These are phyloP conservation scores for Lates japonicus DNA, from an alignment of 2,797 vertebrate genomes.

Conservation along the genomic window DNA sequence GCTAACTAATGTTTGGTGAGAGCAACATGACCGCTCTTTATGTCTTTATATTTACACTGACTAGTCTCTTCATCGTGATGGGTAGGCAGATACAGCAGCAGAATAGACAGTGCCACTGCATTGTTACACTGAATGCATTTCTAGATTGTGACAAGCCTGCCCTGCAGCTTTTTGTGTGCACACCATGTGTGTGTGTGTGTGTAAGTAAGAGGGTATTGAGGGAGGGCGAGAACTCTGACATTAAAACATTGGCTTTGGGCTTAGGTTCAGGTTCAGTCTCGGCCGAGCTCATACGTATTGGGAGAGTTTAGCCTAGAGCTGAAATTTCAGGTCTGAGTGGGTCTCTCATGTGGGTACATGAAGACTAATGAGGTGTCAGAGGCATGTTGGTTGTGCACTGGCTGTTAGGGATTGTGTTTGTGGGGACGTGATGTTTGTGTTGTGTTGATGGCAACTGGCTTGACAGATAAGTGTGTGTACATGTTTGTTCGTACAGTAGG, in stretches of 20 bases:
- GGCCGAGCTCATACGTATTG: not conserved
- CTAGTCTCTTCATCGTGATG: constrained; percentile 13
- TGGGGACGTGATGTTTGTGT: constrained; percentile 3
- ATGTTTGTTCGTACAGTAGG: not conserved
- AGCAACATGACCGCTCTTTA: constrained; percentile 9
- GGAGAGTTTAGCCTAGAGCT: not conserved
- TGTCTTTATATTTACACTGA: constrained; percentile 31
- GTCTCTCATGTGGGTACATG: constrained; percentile 35
- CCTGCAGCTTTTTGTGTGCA: not conserved
- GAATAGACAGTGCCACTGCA: constrained; percentile 4
- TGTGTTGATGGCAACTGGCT: constrained; percentile 20
- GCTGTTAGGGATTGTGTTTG: constrained; percentile 15
- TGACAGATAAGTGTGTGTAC: constrained; percentile 22
- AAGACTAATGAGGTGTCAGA: constrained; percentile 70
- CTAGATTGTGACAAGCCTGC: constrained; percentile 13
- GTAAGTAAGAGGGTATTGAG: not conserved
- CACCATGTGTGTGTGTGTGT: not conserved
- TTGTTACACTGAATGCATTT: constrained; percentile 23
- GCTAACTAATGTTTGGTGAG: constrained; percentile 2
- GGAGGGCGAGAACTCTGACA: not conserved
- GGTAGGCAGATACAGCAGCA: not conserved
- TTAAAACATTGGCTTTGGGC: constrained; percentile 5
- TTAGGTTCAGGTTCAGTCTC: constrained; percentile 11
- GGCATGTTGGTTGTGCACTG: constrained; percentile 31
- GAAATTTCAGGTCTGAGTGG: constrained; percentile 1